Percentiles rank a stretch among this genome's conserved stretches.
These are phyloP conservation scores for Trachymyrmex septentrionalis DNA, from an alignment of 1,140 invertebrate genomes.

Conservation along the genomic window DNA sequence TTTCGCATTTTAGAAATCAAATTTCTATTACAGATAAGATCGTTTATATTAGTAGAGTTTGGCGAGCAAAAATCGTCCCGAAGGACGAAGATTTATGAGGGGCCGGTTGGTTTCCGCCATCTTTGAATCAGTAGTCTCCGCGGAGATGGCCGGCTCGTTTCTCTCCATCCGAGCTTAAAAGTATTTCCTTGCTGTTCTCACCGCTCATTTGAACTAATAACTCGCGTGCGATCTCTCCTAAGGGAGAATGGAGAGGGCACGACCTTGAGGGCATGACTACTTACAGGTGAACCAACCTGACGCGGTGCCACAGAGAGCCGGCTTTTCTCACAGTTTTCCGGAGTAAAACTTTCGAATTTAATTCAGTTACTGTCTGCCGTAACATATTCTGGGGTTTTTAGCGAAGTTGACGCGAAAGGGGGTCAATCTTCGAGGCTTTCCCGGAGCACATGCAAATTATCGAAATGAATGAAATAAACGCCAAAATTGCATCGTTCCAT, in stretches of 20 bases:
- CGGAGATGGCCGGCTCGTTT: constrained; percentile 64
- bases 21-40: background rate
- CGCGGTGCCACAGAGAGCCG: background rate
- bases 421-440: background rate
- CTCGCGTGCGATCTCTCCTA: constrained; percentile 53
- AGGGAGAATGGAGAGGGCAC: background rate
- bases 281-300: constrained; percentile 19
- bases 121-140: constrained; percentile 74
- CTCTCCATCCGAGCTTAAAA: constrained; percentile 75
- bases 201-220: constrained; percentile 76
- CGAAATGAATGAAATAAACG: background rate
- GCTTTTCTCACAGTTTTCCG: constrained; percentile 63
- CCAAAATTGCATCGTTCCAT: background rate
- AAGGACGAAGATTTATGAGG: constrained; percentile 41
- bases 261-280: constrained; percentile 39
- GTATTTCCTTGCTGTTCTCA: constrained; percentile 77
- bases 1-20: background rate
- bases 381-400: constrained; percentile 29
- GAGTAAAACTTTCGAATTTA: constrained; percentile 51
- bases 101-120: constrained; percentile 22
- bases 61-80: constrained; percentile 23
- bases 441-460: constrained; percentile 26
- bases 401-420: background rate
- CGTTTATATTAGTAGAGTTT: background rate
- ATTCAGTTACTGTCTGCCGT: constrained; percentile 50